Base-by-base conservation (phyloP, 1,140 invertebrate species). In the Aphidius ervi region DNA sequence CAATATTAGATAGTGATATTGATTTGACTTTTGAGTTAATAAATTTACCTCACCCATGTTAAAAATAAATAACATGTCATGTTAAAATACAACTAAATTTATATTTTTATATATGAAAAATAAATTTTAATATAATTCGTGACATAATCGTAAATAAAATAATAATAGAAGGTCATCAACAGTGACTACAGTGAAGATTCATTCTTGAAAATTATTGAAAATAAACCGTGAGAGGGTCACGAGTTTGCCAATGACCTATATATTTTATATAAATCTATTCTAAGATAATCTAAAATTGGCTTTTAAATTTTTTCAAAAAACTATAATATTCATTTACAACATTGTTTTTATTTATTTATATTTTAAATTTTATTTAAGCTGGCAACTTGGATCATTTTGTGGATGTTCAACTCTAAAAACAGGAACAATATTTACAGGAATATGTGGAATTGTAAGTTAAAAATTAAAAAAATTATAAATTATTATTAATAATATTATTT, bases 401-500 rank as follows among this genome's bases (percentile, higher is more conserved):
- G 75, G 84, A 46, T 88, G 86, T 68, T 85, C 82, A 46, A 87
- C 87, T 5, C 80, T 90, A 7, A 83, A 85, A 65, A 84, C 84
- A 10, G 89, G 90, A 2, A 86, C 89, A 5, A 76, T 91, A 7
- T 83, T 90, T 61, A 87, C 85, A 9, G 89, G 86, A 47, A 67
- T 85, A 42, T 10, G 39, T 47, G 55, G 39, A 61, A 40, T 54
- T 16, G 20, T 37, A 9, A 46, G 42, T 10, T 49, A 9, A 56
- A 20, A 23, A 45, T 10, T 16, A 16, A 16, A 16, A 16, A 0
- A 55, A 59, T 53, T 10, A 43, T 42, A 7, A 45, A n/a, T 42
- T 41, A 50, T n/a, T 20, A 40, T 8, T 41, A 9, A 5, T 4
- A 56, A 5, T 45, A 46, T 39, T 48, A 5, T 47, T 42, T 53